Base-by-base conservation (phyloP, 2,888 invertebrate genomes). In the Chelonus formosanus region DNA sequence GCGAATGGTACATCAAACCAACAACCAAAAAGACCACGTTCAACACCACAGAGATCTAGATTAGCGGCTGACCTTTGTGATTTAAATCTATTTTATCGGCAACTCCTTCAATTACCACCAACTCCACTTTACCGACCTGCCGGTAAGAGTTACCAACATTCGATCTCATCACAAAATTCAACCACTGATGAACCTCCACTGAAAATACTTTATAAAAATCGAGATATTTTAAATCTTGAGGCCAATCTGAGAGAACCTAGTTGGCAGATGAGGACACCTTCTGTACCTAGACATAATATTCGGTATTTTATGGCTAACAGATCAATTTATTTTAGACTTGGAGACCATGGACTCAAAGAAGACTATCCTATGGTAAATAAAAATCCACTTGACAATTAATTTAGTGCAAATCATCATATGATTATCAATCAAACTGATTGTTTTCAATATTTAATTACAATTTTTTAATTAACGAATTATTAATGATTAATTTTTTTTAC, bases 281-380 rank as follows among this genome's bases (percentile, higher is more conserved):
- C 82, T 74, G 84, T 89, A 83, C 89, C 89, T 4, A 85, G 86
- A 5, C 86, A 87, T 80, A 87, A 88, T 77, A 86, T 87, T 7
- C 83, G 85, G n/a, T 84, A 87, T 76, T 89, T 87, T 85, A 88
- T 89, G 78, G 87, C 87, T 73, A 89, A 89, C 83, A 87, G 89
- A 75, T 89, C 89, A 54, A 87, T 89, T 81, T 88, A 88, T 75
- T 88, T 88, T 80, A 87, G 89, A 59, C 83, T 89, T 75, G 87
- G 88, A 5, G 86, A 87, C 6, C 86, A 86, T 67, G 87, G 86
- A 74, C 85, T 87, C 69, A 85, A 85, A 77, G 87, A 87, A 80
- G 88, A 89, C 83, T 88, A 88, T 76, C 87, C 87, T 82, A 86
- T 85, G 77, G 87, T 87, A 72, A 81, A 68, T 5, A 20, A 20